Conservation (phyloP, 2,888 invertebrate genomes). For the Patella ulyssiponensis region DNA sequence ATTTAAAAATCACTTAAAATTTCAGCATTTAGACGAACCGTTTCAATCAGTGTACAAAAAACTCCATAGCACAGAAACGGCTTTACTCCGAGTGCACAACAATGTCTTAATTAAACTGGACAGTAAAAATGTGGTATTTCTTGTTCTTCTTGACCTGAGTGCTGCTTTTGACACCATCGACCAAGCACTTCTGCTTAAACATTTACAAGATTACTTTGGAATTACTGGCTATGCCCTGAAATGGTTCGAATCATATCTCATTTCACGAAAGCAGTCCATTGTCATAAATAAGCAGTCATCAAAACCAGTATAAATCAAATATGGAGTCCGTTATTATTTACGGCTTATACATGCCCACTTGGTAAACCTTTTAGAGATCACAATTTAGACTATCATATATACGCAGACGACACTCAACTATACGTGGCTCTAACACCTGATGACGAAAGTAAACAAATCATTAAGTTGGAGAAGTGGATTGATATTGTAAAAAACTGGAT, state of each 20-base stretch:
- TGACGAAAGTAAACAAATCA: too few species aligned
- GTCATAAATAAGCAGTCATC: neutral
- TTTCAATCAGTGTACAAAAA: constrained; percentile 24
- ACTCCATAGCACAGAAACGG: constrained; percentile 22
- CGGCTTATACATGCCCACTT: neutral
- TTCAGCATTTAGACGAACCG: constrained; percentile 15
- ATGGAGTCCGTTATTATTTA: too few species aligned
- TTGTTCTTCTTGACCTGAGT: constrained; percentile 29
- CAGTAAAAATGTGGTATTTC: constrained; percentile 15
- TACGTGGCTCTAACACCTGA: too few species aligned
- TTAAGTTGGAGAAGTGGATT: too few species aligned
- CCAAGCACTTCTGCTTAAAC: too few species aligned
- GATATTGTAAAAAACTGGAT: too few species aligned
- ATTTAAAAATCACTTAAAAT: too few species aligned
- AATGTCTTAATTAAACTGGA: constrained; percentile 19
- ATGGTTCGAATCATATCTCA: neutral
- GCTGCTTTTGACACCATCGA: too few species aligned
- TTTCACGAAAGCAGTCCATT: too few species aligned
- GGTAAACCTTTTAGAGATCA: neutral
- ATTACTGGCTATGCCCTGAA: neutral
- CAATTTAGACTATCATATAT: neutral
- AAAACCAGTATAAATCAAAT: neutral
- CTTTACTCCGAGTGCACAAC: constrained; percentile 21
- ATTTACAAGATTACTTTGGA: neutral
- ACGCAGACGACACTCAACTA: too few species aligned